phyloP scores from a whole-genome alignment of 2,113 vertebrate species.

The Tichodroma muraria region DNA sequence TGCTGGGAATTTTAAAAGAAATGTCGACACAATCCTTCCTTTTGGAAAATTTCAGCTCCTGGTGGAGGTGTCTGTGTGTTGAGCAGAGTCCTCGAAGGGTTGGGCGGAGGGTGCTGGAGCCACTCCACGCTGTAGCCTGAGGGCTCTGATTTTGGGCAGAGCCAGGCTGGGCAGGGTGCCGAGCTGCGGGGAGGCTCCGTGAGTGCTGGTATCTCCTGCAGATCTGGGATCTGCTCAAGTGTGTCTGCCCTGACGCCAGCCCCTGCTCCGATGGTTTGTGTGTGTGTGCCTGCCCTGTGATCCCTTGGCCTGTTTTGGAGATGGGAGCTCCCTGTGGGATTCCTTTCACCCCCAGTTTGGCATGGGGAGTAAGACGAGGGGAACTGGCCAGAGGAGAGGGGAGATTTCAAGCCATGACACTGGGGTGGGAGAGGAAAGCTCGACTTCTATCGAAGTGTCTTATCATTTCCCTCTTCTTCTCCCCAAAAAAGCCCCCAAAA shows the following conservation, averaged over 20 bases:
- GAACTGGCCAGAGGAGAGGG: accelerated
- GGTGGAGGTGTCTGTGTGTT: not conserved
- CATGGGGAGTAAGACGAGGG: not conserved
- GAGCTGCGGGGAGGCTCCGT: not conserved
- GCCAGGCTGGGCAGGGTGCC: not conserved
- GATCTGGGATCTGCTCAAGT: not conserved
- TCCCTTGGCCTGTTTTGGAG: accelerated
- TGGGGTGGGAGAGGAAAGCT: not conserved
- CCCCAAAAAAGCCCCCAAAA: not conserved
- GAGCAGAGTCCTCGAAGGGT: not conserved
- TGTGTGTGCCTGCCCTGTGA: not conserved
- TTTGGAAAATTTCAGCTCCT: not conserved
- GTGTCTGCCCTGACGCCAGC: not conserved
- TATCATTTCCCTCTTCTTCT: not conserved
- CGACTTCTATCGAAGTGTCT: accelerated
- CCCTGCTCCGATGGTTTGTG: not conserved
- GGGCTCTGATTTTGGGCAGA: not conserved
- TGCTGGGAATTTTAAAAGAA: not conserved
- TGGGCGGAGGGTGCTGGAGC: not conserved
- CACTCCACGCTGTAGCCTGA: not conserved
- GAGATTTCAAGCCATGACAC: not conserved
- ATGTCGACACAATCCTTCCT: not conserved
- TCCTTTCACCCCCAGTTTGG: not conserved
- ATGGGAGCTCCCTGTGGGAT: not conserved
- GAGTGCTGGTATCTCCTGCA: not conserved